A percentile compares a stretch with the other conserved stretches of the same genome.
Conservation (phyloP, 2,888 invertebrate genomes). For the Lottia gigantea region DNA sequence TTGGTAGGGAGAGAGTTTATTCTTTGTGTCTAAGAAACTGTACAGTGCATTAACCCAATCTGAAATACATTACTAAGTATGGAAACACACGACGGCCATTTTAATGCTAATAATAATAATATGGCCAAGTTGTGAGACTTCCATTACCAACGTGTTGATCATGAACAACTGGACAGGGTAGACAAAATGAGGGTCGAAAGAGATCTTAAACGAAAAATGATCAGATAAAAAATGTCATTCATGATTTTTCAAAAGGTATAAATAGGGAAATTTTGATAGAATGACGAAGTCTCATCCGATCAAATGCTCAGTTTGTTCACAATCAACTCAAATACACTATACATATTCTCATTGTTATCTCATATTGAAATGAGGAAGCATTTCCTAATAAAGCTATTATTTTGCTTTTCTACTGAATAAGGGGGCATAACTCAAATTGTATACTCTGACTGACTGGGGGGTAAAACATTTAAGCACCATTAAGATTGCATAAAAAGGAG, state of each 20-base stretch:
- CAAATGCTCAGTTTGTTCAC: background rate
- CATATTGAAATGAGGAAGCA: no score
- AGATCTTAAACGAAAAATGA: slow-evolving; percentile 1
- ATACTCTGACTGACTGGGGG: no score
- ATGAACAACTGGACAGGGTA: no score
- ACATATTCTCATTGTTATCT: background rate
- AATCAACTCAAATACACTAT: background rate
- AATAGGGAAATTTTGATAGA: background rate
- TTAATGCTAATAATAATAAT: no score
- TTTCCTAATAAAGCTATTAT: background rate
- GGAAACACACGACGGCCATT: no score
- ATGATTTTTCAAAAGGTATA: background rate
- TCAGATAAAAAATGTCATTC: background rate
- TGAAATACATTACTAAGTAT: no score
- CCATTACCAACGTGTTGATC: no score
- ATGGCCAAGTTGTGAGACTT: no score
- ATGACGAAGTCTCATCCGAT: background rate
- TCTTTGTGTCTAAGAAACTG: no score
- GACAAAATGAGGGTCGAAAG: slow-evolving; percentile 3
- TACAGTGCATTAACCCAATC: no score
- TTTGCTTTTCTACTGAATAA: background rate
- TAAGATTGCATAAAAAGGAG: background rate
- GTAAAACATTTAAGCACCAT: no score
- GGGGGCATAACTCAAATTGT: background rate
- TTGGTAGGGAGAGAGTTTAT: no score